Base-by-base conservation (phyloP, 2,888 invertebrate species). In the Lasioglossum morio region DNA sequence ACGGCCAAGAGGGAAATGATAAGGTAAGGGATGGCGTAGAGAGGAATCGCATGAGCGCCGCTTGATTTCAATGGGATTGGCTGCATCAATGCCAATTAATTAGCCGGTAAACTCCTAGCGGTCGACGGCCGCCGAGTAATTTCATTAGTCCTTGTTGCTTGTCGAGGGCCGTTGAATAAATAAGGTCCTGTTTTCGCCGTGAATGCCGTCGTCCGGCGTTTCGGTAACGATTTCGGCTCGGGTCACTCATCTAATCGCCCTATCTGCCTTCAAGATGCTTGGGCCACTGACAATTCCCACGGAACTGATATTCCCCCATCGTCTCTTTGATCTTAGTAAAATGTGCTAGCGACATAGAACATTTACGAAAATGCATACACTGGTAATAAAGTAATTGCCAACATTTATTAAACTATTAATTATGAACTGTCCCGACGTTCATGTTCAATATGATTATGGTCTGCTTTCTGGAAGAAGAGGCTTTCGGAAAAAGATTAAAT, bases 41-140 rank as follows among this genome's bases (percentile, higher is more conserved):
- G 60, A 82, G 85, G 85, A 88, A 84, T 77, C 34, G 87, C 82
- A 90, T 87, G 84, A 87, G 85, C 83, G 73, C 46, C 83, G 87
- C 84, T 87, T 91, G 89, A 74, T 89, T 90, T 92, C 91, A 89
- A 91, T 91, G 89, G 87, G 92, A 93, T 90, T 91, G 92, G 87
- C 87, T 86, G 91, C 92, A 93, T 92, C 92, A 92, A 92, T 92
- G 91, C 91, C 91, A 93, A 92, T 93, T 93, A 93, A 93, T 93
- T 93, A 92, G 91, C 88, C 88, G 74, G 91, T 88, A 91, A 92
- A 91, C 90, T 85, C 81, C 79, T 74, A 73, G 60, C 84, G 82
- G 87, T 86, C 88, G 81, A 79, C 83, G 84, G 85, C 84, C 86
- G 80, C 85, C 72, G 81, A 88, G 88, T 89, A 90, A 92, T 92